phyloP scores from a whole-genome alignment of 2,113 vertebrate species.

The Rallus limicola region DNA sequence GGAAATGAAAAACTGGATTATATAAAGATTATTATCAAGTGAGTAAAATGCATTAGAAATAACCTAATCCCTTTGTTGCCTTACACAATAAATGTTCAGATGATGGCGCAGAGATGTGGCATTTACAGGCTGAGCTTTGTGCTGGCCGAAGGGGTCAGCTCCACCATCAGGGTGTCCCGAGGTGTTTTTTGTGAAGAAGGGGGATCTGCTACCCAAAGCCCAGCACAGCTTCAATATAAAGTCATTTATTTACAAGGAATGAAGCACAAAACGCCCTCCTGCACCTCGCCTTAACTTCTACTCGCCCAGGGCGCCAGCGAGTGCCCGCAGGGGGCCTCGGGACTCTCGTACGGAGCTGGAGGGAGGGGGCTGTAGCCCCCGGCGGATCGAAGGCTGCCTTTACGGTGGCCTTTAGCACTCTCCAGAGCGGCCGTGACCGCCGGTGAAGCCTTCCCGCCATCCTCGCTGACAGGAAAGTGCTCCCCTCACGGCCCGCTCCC shows the following conservation, averaged over 20 bases:
- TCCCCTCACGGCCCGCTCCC: too few species aligned
- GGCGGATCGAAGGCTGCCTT: accelerated
- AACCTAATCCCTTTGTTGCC: background rate
- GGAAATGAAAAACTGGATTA: background rate
- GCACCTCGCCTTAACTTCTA: accelerated
- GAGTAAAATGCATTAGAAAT: background rate
- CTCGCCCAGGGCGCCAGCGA: accelerated
- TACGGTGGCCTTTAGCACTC: accelerated
- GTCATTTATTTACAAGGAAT: too few species aligned
- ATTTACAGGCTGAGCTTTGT: accelerated
- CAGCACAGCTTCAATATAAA: background rate
- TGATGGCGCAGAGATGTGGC: accelerated
- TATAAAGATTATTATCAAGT: background rate
- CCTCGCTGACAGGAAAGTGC: background rate
- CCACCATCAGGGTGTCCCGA: background rate
- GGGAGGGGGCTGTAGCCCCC: too few species aligned
- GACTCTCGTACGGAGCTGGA: background rate
- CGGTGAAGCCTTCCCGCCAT: background rate
- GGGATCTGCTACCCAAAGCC: accelerated
- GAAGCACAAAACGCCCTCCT: accelerated
- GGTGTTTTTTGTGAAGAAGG: background rate
- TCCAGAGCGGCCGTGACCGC: background rate
- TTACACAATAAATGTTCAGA: background rate
- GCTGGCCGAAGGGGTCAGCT: background rate
- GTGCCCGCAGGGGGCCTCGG: background rate